These are phyloP conservation scores for Sinocyclocheilus grahami DNA, from an alignment of 2,113 vertebrate species.

Conservation along the genomic window DNA sequence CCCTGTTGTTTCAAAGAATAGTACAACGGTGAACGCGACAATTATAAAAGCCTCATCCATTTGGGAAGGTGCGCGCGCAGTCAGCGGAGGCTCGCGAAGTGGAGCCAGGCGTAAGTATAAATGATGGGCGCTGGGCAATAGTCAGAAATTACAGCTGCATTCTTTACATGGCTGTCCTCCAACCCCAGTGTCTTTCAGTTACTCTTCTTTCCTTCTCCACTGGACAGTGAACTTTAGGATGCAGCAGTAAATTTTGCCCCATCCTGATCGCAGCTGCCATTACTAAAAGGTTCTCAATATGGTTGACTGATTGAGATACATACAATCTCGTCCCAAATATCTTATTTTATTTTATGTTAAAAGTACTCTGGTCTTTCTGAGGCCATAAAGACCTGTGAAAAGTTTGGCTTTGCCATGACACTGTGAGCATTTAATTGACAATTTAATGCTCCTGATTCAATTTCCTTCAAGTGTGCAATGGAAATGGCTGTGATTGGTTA, in stretches of 20 bases:
- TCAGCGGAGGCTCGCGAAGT: no score
- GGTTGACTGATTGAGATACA: background rate
- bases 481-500: no score
- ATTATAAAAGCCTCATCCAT: no score
- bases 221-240: background rate
- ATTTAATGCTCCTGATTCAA: no score
- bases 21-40: no score
- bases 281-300: background rate
- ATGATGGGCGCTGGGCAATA: background rate
- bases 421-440: no score
- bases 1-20: no score
- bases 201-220: background rate
- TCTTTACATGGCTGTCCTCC: background rate
- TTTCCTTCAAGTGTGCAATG: no score
- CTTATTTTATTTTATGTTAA: background rate
- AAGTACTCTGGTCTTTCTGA: background rate
- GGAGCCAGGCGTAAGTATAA: no score
- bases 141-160: slow-evolving; percentile 23
- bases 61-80: no score
- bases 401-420: no score
- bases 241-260: background rate
- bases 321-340: background rate
- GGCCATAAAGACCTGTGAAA: no score
- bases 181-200: background rate
- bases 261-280: background rate